Percentiles rank a stretch among this genome's conserved stretches.
phyloP scores from a whole-genome alignment of 2,888 invertebrate genomes.

The Pollenia labialis region DNA sequence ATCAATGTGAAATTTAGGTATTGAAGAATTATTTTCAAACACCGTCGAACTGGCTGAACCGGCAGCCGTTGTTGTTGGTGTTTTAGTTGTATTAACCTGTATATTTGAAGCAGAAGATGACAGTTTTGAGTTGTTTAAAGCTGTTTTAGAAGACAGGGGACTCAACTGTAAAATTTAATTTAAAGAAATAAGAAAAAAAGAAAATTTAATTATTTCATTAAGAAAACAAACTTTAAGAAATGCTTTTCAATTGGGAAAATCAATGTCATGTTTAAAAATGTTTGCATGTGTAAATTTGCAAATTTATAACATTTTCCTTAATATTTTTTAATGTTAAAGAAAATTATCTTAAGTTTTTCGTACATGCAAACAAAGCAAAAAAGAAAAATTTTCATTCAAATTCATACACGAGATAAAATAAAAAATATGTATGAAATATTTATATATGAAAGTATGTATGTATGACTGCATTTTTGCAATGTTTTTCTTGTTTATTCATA shows the following conservation, averaged over 20 bases:
- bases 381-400: conserved; percentile 40
- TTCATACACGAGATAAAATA: conserved; percentile 67
- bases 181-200: conserved; percentile 60
- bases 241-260: conserved; percentile 57
- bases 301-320: conserved; percentile 61
- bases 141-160: conserved; percentile 77
- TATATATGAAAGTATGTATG: too few relatives aligned
- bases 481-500: conserved; percentile 33
- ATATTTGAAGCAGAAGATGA: conserved; percentile 33
- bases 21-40: conserved; percentile 62
- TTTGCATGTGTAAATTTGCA: conserved; percentile 61
- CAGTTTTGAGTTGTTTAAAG: conserved; percentile 70
- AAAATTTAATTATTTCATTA: conserved; percentile 11
- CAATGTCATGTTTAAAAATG: conserved; percentile 73
- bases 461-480: not conserved
- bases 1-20: conserved; percentile 70
- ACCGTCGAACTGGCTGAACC: conserved; percentile 54
- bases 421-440: conserved; percentile 36
- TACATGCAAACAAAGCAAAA: conserved; percentile 62
- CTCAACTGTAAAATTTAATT: conserved; percentile 76
- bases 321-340: conserved; percentile 49
- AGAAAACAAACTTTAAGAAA: not conserved
- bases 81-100: conserved; percentile 49
- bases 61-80: conserved; percentile 49
- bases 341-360: conserved; percentile 57